Evolutionary conservation across 64 coral and sea anemone species (phyloP).

Genomic region (Dendrophyllia cribrosa): DNA sequence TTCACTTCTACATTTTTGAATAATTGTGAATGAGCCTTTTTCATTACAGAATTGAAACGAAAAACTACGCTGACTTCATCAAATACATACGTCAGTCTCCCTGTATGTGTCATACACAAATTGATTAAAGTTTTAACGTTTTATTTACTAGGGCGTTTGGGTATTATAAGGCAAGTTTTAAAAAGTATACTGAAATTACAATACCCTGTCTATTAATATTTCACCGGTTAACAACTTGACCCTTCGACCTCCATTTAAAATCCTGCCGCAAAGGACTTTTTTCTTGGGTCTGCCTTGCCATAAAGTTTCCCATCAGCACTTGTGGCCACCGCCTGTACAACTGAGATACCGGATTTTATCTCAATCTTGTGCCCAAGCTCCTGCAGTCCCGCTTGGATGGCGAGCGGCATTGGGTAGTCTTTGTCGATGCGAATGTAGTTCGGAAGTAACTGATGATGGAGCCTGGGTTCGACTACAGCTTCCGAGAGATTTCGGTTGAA

Average conservation of each 20-base stretch:
- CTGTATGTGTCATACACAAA: too few species aligned
- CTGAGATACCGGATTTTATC: constrained; percentile 5
- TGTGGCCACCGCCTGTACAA: constrained; percentile 79
- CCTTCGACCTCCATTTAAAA: neutral
- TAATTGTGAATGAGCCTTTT: too few species aligned
- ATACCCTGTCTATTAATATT: too few species aligned
- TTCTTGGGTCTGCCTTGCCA: constrained; percentile 82
- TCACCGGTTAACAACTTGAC: too few species aligned
- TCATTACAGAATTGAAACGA: too few species aligned
- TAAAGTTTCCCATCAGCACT: constrained; percentile 70
- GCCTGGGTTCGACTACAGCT: constrained; percentile 69
- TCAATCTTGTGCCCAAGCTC: constrained; percentile 69
- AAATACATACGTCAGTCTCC: too few species aligned
- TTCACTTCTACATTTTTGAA: too few species aligned
- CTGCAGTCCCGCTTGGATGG: constrained; percentile 69
- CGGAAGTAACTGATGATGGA: constrained; percentile 88
- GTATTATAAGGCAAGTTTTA: too few species aligned
- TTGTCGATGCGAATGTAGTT: constrained; percentile 70
- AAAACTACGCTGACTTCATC: too few species aligned
- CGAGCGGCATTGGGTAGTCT: constrained; percentile 30
- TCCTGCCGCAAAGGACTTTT: constrained; percentile 80
- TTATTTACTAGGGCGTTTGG: too few species aligned
- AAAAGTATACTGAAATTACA: too few species aligned
- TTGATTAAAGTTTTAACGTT: too few species aligned
- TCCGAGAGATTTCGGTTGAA: constrained; percentile 76